Conservation (phyloP, 2,113 vertebrate genomes). For the Camelus bactrianus region DNA sequence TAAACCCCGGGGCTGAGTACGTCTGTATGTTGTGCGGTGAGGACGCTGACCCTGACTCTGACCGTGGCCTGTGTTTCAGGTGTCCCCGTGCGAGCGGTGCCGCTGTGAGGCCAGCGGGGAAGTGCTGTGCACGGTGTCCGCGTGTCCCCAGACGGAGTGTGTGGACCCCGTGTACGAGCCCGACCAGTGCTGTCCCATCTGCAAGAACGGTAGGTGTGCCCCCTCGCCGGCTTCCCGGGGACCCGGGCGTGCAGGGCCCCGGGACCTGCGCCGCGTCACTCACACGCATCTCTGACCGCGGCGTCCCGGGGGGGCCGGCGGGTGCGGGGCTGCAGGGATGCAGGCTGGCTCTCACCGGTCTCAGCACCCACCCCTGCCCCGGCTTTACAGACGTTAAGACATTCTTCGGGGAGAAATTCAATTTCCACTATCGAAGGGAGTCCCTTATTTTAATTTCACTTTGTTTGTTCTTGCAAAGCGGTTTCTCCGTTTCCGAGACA, state of each 20-base stretch:
- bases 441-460: conserved; percentile 72
- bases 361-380: not conserved
- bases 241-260: too few species aligned
- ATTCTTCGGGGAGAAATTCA: not conserved
- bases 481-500: conserved; percentile 66
- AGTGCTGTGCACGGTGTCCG: conserved; percentile 96
- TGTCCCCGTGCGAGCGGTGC: conserved; percentile 97
- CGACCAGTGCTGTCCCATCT: conserved; percentile 98
- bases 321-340: fast-evolving
- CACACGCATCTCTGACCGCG: fast-evolving
- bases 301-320: fast-evolving
- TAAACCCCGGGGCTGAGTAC: fast-evolving
- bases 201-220: conserved; percentile 93
- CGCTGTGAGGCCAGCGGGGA: conserved; percentile 97
- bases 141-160: conserved; percentile 98
- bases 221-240: too few species aligned
- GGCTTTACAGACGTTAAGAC: not conserved
- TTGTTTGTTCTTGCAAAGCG: conserved; percentile 77
- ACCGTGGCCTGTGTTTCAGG: conserved; percentile 88
- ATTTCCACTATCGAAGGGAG: not conserved
- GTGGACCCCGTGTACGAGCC: conserved; percentile 98
- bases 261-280: too few species aligned
- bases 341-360: fast-evolving
- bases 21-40: too few species aligned
- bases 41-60: not conserved